A percentile compares a stretch with the other conserved stretches of the same genome.
Evolutionary conservation across 2,888 invertebrate species (phyloP).

Genomic region (Andrena haemorrhoa): DNA sequence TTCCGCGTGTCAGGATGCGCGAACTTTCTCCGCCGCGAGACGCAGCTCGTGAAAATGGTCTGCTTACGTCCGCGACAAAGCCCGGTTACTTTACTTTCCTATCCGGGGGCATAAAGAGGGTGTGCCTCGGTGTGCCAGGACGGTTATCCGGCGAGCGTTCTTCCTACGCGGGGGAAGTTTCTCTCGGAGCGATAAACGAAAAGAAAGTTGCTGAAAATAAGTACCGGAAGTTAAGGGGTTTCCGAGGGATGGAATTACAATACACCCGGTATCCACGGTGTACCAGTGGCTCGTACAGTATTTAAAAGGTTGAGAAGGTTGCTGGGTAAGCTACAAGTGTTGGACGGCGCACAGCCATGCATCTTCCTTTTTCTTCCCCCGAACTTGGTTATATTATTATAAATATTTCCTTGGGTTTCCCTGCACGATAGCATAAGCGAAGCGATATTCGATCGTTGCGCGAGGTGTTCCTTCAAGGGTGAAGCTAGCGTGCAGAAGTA

Average conservation of each 20-base stretch:
- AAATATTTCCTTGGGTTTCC: too few relatives aligned
- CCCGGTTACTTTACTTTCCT: not conserved
- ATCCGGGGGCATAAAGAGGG: conserved; percentile 19
- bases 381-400: too few relatives aligned
- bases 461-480: too few relatives aligned
- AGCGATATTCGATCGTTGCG: too few relatives aligned
- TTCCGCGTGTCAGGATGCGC: conserved; percentile 21
- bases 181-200: not conserved
- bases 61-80: not conserved
- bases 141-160: not conserved
- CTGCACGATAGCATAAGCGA: too few relatives aligned
- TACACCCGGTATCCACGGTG: not conserved
- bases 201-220: not conserved
- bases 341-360: too few relatives aligned
- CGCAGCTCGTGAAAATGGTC: too few relatives aligned
- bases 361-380: too few relatives aligned
- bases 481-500: too few relatives aligned
- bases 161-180: not conserved
- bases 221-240: not conserved
- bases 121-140: not conserved
- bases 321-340: not conserved
- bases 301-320: not conserved
- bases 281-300: not conserved
- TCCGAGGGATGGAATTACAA: not conserved
- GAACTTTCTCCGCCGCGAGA: not conserved